Evolutionary conservation across 2,888 invertebrate species (phyloP).

Genomic region (Athalia cordata): DNA sequence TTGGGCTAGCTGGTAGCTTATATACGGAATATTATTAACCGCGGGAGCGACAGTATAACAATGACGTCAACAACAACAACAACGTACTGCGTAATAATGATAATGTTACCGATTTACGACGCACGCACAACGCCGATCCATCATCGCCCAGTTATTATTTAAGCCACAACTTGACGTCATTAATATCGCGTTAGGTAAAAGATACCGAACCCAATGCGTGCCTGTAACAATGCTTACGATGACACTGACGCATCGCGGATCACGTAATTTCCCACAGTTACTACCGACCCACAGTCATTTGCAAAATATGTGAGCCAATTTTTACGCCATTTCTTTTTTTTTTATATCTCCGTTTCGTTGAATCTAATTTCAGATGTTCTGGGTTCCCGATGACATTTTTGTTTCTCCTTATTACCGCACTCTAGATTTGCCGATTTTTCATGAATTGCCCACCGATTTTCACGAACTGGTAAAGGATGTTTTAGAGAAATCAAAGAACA

Average conservation of each 20-base stretch:
- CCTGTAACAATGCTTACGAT: slow-evolving; percentile 62
- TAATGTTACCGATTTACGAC: slow-evolving; percentile 52
- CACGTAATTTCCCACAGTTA: slow-evolving; percentile 49
- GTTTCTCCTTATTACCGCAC: not conserved
- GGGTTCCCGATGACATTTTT: too few relatives aligned
- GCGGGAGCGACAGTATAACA: slow-evolving; percentile 30
- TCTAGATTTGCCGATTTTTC: too few relatives aligned
- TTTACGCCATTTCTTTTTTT: slow-evolving; percentile 14
- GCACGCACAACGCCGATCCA: slow-evolving; percentile 63
- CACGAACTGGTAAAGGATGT: too few relatives aligned
- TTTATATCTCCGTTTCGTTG: not conserved
- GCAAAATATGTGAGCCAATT: slow-evolving; percentile 9
- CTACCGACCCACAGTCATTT: not conserved
- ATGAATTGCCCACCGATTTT: too few relatives aligned
- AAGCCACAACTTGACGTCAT: slow-evolving; percentile 72
- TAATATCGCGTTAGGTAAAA: slow-evolving; percentile 71
- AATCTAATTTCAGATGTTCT: not conserved
- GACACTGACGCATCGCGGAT: slow-evolving; percentile 70
- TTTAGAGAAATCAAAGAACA: too few relatives aligned
- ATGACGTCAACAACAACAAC: slow-evolving; percentile 56
- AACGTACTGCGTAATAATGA: slow-evolving; percentile 57
- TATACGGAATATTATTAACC: slow-evolving; percentile 31
- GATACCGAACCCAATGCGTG: slow-evolving; percentile 54
- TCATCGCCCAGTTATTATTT: slow-evolving; percentile 72
- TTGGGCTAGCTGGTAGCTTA: not conserved